Percentiles rank a stretch among this genome's conserved stretches.
phyloP scores from a whole-genome alignment of 2,888 invertebrate species.

The Isoperla grammatica region DNA sequence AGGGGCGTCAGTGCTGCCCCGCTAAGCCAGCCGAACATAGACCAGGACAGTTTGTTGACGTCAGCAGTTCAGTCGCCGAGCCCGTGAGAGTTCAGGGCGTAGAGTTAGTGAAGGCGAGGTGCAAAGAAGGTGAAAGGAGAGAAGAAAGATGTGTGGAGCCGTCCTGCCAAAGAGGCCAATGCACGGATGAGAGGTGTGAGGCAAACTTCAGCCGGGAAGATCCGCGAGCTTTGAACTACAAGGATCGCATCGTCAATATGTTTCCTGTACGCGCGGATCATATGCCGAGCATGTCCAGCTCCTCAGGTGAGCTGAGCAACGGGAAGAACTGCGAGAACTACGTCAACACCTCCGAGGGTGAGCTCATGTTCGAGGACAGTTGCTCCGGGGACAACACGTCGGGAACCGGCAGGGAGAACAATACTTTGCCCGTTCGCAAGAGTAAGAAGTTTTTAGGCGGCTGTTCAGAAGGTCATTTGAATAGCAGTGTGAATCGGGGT shows the following conservation, averaged over 20 bases:
- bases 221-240: too few species aligned
- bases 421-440: constrained; percentile 51
- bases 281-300: background rate
- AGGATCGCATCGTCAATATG: too few species aligned
- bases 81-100: background rate
- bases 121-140: background rate
- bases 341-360: constrained; percentile 24
- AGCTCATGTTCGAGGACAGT: constrained; percentile 2
- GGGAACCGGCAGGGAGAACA: constrained; percentile 35
- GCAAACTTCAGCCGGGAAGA: background rate
- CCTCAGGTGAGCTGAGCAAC: background rate
- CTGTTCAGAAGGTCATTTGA: too few species aligned
- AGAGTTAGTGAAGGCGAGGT: background rate
- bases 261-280: background rate
- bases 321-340: constrained; percentile 22
- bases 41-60: background rate
- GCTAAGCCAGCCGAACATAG: background rate
- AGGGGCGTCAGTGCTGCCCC: constrained; percentile 1
- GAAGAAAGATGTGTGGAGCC: background rate
- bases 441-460: constrained; percentile 44
- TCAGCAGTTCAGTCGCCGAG: background rate
- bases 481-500: too few species aligned
- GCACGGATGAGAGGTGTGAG: background rate
- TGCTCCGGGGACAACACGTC: constrained; percentile 6
- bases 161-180: background rate